Evolutionary conservation across 2,113 vertebrate genomes (phyloP).

Genomic region (Pelmatolapia mariae): DNA sequence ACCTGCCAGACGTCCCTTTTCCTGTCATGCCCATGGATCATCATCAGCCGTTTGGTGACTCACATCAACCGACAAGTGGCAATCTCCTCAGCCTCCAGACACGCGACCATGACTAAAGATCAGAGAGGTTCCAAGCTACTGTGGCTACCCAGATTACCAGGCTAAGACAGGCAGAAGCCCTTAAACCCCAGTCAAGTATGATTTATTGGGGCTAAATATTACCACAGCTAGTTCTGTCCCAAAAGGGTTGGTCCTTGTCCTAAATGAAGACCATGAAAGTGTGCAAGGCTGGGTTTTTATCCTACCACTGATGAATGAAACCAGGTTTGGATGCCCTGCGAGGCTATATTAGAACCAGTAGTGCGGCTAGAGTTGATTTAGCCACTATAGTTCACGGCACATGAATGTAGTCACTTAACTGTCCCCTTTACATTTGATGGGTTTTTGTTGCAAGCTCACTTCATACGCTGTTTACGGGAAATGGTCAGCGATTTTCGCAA

Average conservation of each 20-base stretch:
- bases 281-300: conserved; percentile 2
- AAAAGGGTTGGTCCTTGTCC: background rate
- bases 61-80: conserved; percentile 36
- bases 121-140: conserved; percentile 38
- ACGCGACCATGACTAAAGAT: conserved; percentile 54
- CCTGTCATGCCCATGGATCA: background rate
- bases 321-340: background rate
- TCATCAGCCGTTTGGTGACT: conserved; percentile 36
- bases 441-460: background rate
- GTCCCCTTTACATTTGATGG: background rate
- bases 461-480: background rate
- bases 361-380: conserved; percentile 6
- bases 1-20: conserved; percentile 13
- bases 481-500: background rate
- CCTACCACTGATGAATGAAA: conserved; percentile 10
- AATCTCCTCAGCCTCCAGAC: conserved; percentile 29
- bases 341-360: background rate
- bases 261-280: conserved; percentile 25
- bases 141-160: conserved; percentile 46
- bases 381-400: background rate
- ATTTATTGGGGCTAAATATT: conserved; percentile 30
- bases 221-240: conserved; percentile 5
- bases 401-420: background rate
- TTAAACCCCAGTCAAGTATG: conserved; percentile 37
- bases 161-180: conserved; percentile 23